Percentiles rank a stretch among this genome's conserved stretches.
Evolutionary conservation across 2,797 vertebrate genomes (phyloP).

Genomic region (Enteromius viviparus): DNA sequence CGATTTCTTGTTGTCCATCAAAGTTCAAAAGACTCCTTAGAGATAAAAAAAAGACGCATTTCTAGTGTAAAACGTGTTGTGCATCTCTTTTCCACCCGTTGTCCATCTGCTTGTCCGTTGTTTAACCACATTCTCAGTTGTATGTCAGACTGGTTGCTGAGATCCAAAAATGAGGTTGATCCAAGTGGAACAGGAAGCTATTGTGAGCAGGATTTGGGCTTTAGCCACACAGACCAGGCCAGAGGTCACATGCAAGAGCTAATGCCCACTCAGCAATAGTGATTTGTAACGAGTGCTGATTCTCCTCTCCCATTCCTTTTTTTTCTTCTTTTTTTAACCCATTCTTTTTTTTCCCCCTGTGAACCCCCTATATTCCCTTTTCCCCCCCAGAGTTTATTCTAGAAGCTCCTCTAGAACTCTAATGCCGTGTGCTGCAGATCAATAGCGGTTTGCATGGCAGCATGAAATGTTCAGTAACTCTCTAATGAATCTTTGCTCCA

Average conservation of each 20-base stretch:
- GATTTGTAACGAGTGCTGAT: constrained; percentile 69
- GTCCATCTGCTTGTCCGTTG: constrained; percentile 47
- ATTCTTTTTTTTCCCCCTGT: constrained; percentile 5
- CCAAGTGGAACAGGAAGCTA: constrained; percentile 85
- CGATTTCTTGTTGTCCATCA: constrained; percentile 63
- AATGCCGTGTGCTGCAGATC: constrained; percentile 65
- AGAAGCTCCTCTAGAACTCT: constrained; percentile 62
- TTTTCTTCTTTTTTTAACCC: background rate
- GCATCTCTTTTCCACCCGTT: constrained; percentile 52
- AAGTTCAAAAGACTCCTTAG: constrained; percentile 66
- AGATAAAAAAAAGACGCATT: constrained; percentile 58
- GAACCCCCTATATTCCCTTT: background rate
- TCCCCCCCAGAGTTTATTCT: constrained; percentile 59
- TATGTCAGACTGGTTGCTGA: constrained; percentile 71
- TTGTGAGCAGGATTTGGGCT: constrained; percentile 86
- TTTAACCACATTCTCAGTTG: constrained; percentile 72
- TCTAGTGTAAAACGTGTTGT: constrained; percentile 70
- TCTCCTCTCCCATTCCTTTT: constrained; percentile 30
- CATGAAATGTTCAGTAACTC: constrained; percentile 76
- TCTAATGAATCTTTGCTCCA: constrained; percentile 81
- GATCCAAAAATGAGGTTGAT: constrained; percentile 79
- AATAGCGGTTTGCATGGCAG: constrained; percentile 73
- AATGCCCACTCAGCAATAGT: constrained; percentile 82
- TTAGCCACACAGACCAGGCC: constrained; percentile 77
- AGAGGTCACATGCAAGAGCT: constrained; percentile 82